These are phyloP conservation scores for Stenurella melanura DNA, from an alignment of 2,888 invertebrate species.

Conservation along the genomic window DNA sequence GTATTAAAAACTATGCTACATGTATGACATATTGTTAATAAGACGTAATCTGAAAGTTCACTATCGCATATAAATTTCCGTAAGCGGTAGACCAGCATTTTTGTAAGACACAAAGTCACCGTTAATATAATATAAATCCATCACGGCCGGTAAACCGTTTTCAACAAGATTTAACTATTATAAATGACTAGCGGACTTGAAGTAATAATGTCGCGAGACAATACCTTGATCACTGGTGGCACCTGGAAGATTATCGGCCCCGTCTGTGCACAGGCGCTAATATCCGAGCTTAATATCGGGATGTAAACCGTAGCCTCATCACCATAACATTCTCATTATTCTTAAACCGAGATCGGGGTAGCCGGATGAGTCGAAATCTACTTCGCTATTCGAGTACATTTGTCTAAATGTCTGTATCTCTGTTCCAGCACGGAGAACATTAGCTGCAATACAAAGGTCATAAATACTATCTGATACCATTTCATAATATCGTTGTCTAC, in stretches of 20 bases:
- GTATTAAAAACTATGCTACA: too few species aligned
- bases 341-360: conserved; percentile 62
- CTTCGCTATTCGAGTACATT: conserved; percentile 63
- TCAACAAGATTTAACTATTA: conserved; percentile 39
- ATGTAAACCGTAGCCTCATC: conserved; percentile 70
- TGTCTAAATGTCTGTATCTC: conserved; percentile 65
- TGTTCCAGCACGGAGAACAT: conserved; percentile 64
- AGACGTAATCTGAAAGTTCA: too few species aligned
- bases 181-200: conserved; percentile 45
- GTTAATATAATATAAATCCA: conserved; percentile 30
- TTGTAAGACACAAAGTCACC: conserved; percentile 13
- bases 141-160: conserved; percentile 17
- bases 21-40: too few species aligned
- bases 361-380: conserved; percentile 65
- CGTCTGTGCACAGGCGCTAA: conserved; percentile 64
- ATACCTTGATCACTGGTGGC: conserved; percentile 57
- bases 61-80: conserved; percentile 16
- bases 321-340: conserved; percentile 73
- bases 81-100: conserved; percentile 5
- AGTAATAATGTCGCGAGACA: conserved; percentile 57
- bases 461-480: conserved; percentile 45
- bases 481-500: conserved; percentile 41
- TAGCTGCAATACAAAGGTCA: conserved; percentile 63
- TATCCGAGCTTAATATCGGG: conserved; percentile 70
- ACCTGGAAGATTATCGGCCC: conserved; percentile 65